Evolutionary conservation across 2,888 invertebrate species (phyloP).

Genomic region (Heterodera filipjevi): DNA sequence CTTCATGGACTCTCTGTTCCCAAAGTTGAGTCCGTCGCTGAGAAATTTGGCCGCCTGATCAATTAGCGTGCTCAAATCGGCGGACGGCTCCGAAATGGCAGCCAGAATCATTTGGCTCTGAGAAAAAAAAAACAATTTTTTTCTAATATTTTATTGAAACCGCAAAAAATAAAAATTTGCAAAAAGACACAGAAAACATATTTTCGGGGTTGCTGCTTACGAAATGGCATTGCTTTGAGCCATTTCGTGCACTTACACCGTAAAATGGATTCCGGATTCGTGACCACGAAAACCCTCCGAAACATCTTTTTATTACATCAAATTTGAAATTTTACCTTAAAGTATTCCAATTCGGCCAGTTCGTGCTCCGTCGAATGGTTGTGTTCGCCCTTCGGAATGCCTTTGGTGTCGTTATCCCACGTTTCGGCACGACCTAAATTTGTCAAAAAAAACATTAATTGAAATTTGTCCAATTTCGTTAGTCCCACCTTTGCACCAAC

Average conservation of each 20-base stretch:
- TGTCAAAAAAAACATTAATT: slow-evolving; percentile 15
- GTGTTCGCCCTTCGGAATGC: slow-evolving; percentile 60
- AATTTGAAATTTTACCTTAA: slow-evolving; percentile 46
- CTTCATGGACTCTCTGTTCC: slow-evolving; percentile 59
- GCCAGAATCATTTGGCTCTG: slow-evolving; percentile 52
- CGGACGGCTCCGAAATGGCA: slow-evolving; percentile 45
- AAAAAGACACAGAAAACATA: no score
- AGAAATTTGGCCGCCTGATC: slow-evolving; percentile 46
- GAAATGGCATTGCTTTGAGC: no score
- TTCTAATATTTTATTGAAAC: no score
- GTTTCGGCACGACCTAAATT: slow-evolving; percentile 59
- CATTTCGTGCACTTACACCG: no score
- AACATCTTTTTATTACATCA: slow-evolving; percentile 15
- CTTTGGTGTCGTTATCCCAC: slow-evolving; percentile 58
- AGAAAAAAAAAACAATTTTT: slow-evolving; percentile 13
- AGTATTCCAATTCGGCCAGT: slow-evolving; percentile 61
- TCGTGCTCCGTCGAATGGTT: slow-evolving; percentile 62
- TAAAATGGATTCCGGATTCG: no score
- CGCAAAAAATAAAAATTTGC: background rate
- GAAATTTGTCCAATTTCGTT: no score
- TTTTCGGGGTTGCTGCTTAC: no score
- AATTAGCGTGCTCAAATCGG: slow-evolving; percentile 47
- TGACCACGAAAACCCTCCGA: no score
- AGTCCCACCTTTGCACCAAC: no score
- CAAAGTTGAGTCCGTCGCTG: slow-evolving; percentile 49